A percentile compares a stretch with the other conserved stretches of the same genome.
phyloP scores from a whole-genome alignment of 1,140 invertebrate genomes.

The Drusus annulatus region DNA sequence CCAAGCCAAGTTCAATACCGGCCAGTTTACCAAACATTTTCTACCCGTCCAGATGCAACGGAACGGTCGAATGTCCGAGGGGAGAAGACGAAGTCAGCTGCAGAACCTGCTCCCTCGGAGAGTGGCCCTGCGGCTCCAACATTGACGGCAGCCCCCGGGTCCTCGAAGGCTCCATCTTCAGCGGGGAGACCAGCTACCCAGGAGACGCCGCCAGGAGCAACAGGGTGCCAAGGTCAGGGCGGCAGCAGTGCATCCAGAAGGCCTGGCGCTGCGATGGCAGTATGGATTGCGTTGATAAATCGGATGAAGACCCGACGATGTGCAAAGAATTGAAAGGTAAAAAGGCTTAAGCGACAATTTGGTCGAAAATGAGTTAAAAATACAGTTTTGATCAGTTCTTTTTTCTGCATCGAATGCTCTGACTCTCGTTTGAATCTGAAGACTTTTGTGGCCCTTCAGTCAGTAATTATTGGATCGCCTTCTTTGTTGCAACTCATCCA shows the following conservation, averaged over 20 bases:
- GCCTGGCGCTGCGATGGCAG: constrained; percentile 74
- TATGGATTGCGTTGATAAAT: constrained; percentile 80
- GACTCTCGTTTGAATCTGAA: no score
- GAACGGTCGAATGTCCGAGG: constrained; percentile 77
- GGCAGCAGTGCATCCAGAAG: constrained; percentile 72
- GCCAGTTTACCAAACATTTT: no score
- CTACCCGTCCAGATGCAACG: constrained; percentile 69
- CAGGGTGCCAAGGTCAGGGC: constrained; percentile 63
- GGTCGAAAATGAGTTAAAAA: no score
- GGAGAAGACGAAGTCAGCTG: constrained; percentile 75
- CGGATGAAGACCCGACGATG: constrained; percentile 74
- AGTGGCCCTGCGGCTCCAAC: constrained; percentile 73
- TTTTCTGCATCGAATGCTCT: no score
- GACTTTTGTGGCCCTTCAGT: no score
- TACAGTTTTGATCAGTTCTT: no score
- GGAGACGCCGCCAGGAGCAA: constrained; percentile 59
- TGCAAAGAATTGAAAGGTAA: constrained; percentile 62
- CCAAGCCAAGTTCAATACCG: no score
- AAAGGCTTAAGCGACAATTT: no score
- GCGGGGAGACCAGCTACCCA: constrained; percentile 57
- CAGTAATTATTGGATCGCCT: no score
- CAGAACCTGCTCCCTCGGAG: constrained; percentile 70
- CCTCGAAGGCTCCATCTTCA: constrained; percentile 72
- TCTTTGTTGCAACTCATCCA: no score
- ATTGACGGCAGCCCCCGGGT: constrained; percentile 76